phyloP scores from a whole-genome alignment of 1,140 invertebrate species.

The Pararge aegeria region DNA sequence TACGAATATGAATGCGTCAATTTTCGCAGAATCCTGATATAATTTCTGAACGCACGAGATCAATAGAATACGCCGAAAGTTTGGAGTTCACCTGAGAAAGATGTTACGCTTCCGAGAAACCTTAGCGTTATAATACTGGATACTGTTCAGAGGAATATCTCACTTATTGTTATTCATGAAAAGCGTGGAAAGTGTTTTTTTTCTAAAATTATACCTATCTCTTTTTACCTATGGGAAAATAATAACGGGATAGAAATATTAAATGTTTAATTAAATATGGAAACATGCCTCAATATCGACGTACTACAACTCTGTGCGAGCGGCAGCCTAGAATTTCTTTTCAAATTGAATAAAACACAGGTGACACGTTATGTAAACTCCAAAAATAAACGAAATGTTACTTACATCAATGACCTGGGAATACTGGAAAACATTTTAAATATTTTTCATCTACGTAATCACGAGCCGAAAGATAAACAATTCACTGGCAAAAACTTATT shows the following conservation, averaged over 20 bases:
- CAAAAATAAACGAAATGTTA: slow-evolving; percentile 69
- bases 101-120: neutral
- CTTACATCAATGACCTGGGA: slow-evolving; percentile 70
- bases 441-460: slow-evolving; percentile 59
- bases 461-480: slow-evolving; percentile 27
- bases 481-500: slow-evolving; percentile 44
- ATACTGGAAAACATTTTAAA: slow-evolving; percentile 72
- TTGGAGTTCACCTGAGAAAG: slow-evolving; percentile 4
- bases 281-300: neutral
- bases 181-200: neutral
- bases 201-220: too few species aligned
- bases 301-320: slow-evolving; percentile 3
- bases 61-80: slow-evolving; percentile 19
- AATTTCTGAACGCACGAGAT: slow-evolving; percentile 17
- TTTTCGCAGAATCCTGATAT: slow-evolving; percentile 21
- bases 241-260: too few species aligned
- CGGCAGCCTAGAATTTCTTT: slow-evolving; percentile 47
- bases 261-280: neutral
- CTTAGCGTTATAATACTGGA: neutral
- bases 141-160: neutral
- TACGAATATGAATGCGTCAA: neutral
- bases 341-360: slow-evolving; percentile 64
- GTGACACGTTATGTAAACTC: slow-evolving; percentile 77
- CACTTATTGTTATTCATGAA: neutral
- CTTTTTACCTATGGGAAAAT: too few species aligned